Base-by-base conservation (phyloP, 2,888 invertebrate species). In the Epistrophe grossulariae region DNA sequence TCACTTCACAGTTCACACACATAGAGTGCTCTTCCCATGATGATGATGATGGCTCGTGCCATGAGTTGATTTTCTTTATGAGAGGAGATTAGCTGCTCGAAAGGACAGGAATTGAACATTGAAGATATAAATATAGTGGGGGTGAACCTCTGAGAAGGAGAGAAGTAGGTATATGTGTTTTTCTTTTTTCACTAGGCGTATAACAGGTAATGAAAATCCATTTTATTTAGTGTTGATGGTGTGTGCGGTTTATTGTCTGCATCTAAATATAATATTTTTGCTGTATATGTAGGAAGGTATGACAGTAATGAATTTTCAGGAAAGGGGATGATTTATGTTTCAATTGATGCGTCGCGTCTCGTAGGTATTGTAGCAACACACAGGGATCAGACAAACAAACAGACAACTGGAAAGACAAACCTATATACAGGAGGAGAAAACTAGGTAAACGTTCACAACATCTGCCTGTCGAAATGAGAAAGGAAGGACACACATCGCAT, bases 171-270 rank as follows among this genome's bases (percentile, higher is more conserved):
- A 24, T 24, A 59, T 74, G 24, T 40, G 38, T 71, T 84, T n/a
- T 72, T 71, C 40, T 50, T 62, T 24, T 73, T 78, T 78, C 74
- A 70, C 70, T 48, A 74, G 74, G 74, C 73, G 82, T 82, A 82
- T 52, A 70, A 52, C 52, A 48, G 71, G 64, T 74, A 79, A 87
- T 77, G 83, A 66, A 79, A 83, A 79, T 83, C 76, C 83, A 72
- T 87, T 87, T 87, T 79, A 87, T 79, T 74, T 79, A 70, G 78
- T 87, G 82, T 79, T 82, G 82, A 87, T 87, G 24, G 73, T 82
- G 85, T 79, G 82, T 71, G 85, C 64, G 82, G 62, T 64, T 64
- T 81, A 72, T 80, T 80, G 72, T 57, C 40, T 48, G 13, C 52
- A 35, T 45, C 10, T 24, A 24, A 24, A 24, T 68, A 35, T n/a